These are phyloP conservation scores for Salpingus planirostris DNA, from an alignment of 2,888 invertebrate genomes.

Conservation along the genomic window DNA sequence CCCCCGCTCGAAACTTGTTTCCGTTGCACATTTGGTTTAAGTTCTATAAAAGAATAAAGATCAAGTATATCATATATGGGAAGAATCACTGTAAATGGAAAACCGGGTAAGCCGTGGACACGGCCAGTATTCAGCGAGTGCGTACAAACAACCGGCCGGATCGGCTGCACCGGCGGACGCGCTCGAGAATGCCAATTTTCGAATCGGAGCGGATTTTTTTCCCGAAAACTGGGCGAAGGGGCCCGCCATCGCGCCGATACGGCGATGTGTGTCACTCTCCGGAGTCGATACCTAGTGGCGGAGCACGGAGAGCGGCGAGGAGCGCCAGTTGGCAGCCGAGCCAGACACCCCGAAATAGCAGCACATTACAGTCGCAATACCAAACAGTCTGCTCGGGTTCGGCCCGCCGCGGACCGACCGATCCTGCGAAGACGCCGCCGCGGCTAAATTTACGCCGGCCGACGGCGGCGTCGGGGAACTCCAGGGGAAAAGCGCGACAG, in stretches of 20 bases:
- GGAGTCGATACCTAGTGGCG: constrained; percentile 4
- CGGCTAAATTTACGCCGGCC: constrained; percentile 3
- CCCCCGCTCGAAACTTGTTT: constrained; percentile 37
- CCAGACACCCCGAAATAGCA: constrained; percentile 39
- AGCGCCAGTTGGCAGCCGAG: constrained; percentile 35
- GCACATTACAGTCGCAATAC: constrained; percentile 30
- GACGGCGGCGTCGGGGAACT: background rate
- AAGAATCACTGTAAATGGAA: constrained; percentile 45
- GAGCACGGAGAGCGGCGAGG: constrained; percentile 18
- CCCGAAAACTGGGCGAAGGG: constrained; percentile 16
- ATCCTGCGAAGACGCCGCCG: constrained; percentile 4
- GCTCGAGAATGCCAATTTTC: constrained; percentile 28
- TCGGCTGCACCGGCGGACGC: constrained; percentile 18
- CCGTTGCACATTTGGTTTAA: constrained; percentile 38
- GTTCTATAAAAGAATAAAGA: constrained; percentile 44
- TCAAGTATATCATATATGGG: constrained; percentile 45
- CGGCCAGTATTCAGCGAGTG: constrained; percentile 23
- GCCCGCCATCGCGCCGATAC: constrained; percentile 9
- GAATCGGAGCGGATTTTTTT: too few relatives aligned
- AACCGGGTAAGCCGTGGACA: constrained; percentile 41
- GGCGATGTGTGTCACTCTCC: constrained; percentile 20
- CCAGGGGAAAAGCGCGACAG: background rate
- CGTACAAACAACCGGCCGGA: constrained; percentile 20
- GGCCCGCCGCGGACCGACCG: constrained; percentile 5
- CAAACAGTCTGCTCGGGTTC: constrained; percentile 29